Conservation (phyloP, 2,888 invertebrate genomes). For the Epirrita christyi region DNA sequence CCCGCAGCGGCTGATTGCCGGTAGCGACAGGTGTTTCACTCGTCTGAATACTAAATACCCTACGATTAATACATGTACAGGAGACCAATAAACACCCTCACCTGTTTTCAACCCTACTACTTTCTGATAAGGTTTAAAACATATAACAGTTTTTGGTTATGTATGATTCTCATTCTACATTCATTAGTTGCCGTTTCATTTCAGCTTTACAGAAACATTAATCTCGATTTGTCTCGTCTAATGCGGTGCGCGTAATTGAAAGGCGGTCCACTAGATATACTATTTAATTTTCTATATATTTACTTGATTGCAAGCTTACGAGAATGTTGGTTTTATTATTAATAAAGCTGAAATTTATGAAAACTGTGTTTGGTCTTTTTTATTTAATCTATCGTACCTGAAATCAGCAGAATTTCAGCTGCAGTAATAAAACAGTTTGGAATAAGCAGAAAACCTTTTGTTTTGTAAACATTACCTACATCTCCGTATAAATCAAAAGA, state of each 20-base stretch:
- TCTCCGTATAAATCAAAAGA: conserved; percentile 29
- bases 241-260: conserved; percentile 30
- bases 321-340: too few relatives aligned
- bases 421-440: conserved; percentile 9
- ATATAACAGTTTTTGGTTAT: conserved; percentile 15
- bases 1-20: conserved; percentile 63
- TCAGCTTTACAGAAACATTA: conserved; percentile 43
- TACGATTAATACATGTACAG: conserved; percentile 43
- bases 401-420: conserved; percentile 4
- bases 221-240: conserved; percentile 38
- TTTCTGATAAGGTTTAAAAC: conserved; percentile 16
- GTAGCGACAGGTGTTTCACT: conserved; percentile 61
- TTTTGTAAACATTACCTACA: conserved; percentile 23
- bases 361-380: too few relatives aligned
- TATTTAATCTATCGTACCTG: background rate
- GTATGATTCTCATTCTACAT: conserved; percentile 48
- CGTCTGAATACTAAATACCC: conserved; percentile 63
- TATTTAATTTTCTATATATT: background rate
- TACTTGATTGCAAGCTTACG: background rate
- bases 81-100: conserved; percentile 10
- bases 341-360: too few relatives aligned
- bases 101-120: conserved; percentile 14
- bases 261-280: conserved; percentile 5
- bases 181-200: conserved; percentile 59
- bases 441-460: conserved; percentile 16